These are phyloP conservation scores for Lycia hirtaria DNA, from an alignment of 2,888 invertebrate genomes.

Conservation along the genomic window DNA sequence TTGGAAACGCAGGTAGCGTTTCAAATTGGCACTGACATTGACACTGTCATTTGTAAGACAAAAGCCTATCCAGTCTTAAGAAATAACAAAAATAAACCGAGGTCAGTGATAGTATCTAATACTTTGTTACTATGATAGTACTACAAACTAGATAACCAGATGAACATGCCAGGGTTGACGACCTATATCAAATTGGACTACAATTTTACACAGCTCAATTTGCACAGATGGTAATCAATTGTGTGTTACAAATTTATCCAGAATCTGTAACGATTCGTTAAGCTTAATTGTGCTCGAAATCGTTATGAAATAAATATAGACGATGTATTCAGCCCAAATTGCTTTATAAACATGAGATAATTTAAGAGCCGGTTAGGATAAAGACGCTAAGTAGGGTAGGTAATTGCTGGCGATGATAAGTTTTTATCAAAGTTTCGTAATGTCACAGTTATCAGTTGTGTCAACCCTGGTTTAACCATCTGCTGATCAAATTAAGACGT, in stretches of 20 bases:
- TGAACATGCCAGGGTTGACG: conserved; percentile 55
- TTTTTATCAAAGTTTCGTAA: conserved; percentile 20
- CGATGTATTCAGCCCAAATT: conserved; percentile 24
- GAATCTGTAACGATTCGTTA: conserved; percentile 33
- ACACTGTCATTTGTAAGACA: too few species aligned
- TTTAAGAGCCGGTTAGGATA: conserved; percentile 6
- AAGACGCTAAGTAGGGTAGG: conserved; percentile 2
- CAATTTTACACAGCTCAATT: conserved; percentile 34
- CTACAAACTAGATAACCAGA: conserved; percentile 27
- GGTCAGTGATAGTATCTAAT: too few species aligned
- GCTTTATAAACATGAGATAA: conserved; percentile 17
- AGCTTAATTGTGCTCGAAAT: conserved; percentile 38
- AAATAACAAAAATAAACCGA: too few species aligned
- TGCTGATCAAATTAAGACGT: conserved; percentile 67
- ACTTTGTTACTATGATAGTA: too few species aligned
- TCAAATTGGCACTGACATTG: too few species aligned
- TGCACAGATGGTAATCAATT: conserved; percentile 49
- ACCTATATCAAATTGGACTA: conserved; percentile 33
- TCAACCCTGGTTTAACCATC: conserved; percentile 42
- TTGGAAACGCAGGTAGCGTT: too few species aligned
- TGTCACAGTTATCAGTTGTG: conserved; percentile 23
- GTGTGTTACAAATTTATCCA: conserved; percentile 38
- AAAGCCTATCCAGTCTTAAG: too few species aligned
- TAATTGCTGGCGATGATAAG: conserved; percentile 24
- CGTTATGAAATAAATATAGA: conserved; percentile 26